Base-by-base conservation (phyloP, 2,797 vertebrate genomes). In the Lycodopsis pacificus region DNA sequence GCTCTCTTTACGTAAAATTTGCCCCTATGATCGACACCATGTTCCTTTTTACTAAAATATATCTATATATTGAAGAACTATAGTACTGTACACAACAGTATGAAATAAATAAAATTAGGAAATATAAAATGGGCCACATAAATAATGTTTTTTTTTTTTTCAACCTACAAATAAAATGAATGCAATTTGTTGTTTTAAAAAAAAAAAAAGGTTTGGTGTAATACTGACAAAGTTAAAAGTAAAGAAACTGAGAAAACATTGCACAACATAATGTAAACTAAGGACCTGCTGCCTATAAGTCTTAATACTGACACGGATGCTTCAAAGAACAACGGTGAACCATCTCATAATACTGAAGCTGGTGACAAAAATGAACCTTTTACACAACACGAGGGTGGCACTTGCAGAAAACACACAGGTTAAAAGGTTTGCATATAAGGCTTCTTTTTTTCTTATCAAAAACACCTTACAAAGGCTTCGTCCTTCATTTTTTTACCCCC, bases 11-110 rank as follows among this genome's bases (percentile, higher is more conserved):
- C 97, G 96, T 98, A 98, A 99, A 98, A 98, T 98, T 98, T 98
- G 97, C 97, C 97, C 97, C 97, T 97, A 97, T 98, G 97, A 98
- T 98, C 97, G 96, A 98, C 97, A 96, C 97, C 97, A 97, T 98
- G 98, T 98, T 99, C 97, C 97, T 97, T 99, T 99, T 99, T 97
- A 99, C 98, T 99, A 99, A 98, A 99, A 99, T 99, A 99, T 99
- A 99, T 99, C 98, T 99, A 99, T 99, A 97, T 98, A 97, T 71
- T 98, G 97, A 99, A 97, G 97, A 98, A 97, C 97, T 98, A 96
- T 96, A 98, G 97, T 97, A 97, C 97, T 99, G 97, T 98, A 98
- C 97, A 99, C 97, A 97, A 97, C 96, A 99, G 97, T 97, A 97
- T 97, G 97, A 98, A 99, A 99, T 98, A 99, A 99, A 99, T 98